Base-by-base conservation (phyloP, 2,113 vertebrate genomes). In the Pica pica region DNA sequence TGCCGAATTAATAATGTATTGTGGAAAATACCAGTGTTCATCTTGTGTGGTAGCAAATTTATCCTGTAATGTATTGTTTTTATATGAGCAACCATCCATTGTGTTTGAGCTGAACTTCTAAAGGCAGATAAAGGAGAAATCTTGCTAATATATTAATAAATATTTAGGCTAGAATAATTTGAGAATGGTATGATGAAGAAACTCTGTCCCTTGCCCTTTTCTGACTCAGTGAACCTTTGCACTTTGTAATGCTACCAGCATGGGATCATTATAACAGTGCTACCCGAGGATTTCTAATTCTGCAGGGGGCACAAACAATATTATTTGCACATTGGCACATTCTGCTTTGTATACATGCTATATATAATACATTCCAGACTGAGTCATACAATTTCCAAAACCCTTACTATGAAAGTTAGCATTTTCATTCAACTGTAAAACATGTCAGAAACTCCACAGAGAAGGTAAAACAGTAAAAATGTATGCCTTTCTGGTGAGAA, bases 141-240 rank as follows among this genome's bases (percentile, higher is more conserved):
- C 91, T 97, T 98, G 98, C 96, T 98, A 97, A 97, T 98, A 97
- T 97, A 89, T 97, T 98, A 97, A 98, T 98, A 98, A 98, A 98
- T 98, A 97, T 98, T 98, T 98, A 97, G 97, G 92, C 90, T 90
- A 95, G 87, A 97, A 96, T 97, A 93, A 83, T 98, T 97, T 37
- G 69, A 85, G 84, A 95, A 94, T 92, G 83, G 88, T 96, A 83
- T 98, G 97, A 97, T 98, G 96, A 98, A 95, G 94, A 95, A 96
- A 94, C 92, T 95, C 83, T 96, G 95, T 96, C 96, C 83, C 87
- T 97, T 96, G 95, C 97, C 96, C 96, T 97, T 96, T 95, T 96
- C 94, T 97, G 95, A 96, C 92, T 94, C 94, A 95, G 65, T 92
- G 97, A 98, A 98, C 97, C 97, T 97, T 97, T 98, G 97, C 96